Conservation (phyloP, 2,113 vertebrate species). For the Rhinichthys klamathensis region DNA sequence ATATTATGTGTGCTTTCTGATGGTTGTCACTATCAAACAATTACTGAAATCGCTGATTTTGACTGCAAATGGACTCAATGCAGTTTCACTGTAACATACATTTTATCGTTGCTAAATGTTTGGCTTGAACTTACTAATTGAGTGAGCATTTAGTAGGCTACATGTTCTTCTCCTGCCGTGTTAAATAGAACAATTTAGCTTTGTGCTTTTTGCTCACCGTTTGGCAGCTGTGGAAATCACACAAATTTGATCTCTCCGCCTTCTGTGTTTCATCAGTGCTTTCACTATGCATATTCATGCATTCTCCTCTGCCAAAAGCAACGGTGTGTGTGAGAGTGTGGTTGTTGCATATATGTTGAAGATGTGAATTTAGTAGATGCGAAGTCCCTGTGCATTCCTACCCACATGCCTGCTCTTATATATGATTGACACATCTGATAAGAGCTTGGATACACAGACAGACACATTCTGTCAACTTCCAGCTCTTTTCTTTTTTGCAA, state of each 20-base stretch:
- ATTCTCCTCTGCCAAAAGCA: conserved; percentile 6
- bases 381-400: conserved; percentile 16
- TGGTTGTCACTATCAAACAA: neutral
- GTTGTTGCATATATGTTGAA: neutral
- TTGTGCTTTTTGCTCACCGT: conserved; percentile 37
- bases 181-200: conserved; percentile 33
- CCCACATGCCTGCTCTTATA: conserved; percentile 18
- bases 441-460: conserved; percentile 15
- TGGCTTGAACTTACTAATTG: conserved; percentile 27
- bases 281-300: conserved; percentile 28
- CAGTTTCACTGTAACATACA: conserved; percentile 13
- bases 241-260: conserved; percentile 25
- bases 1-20: conserved; percentile 1
- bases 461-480: neutral
- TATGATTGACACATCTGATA: conserved; percentile 39
- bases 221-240: conserved; percentile 63
- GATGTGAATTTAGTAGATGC: conserved; percentile 4
- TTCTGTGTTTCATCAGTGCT: conserved; percentile 21
- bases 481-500: conserved; percentile 1
- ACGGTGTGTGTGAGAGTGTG: neutral
- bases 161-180: conserved; percentile 13
- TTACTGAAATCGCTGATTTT: conserved; percentile 8
- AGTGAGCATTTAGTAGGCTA: conserved; percentile 8
- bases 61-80: conserved; percentile 3
- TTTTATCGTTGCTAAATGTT: conserved; percentile 15